A percentile compares a stretch with the other conserved stretches of the same genome.
phyloP scores from a whole-genome alignment of 2,797 vertebrate genomes.

The Aselliscus stoliczkanus region DNA sequence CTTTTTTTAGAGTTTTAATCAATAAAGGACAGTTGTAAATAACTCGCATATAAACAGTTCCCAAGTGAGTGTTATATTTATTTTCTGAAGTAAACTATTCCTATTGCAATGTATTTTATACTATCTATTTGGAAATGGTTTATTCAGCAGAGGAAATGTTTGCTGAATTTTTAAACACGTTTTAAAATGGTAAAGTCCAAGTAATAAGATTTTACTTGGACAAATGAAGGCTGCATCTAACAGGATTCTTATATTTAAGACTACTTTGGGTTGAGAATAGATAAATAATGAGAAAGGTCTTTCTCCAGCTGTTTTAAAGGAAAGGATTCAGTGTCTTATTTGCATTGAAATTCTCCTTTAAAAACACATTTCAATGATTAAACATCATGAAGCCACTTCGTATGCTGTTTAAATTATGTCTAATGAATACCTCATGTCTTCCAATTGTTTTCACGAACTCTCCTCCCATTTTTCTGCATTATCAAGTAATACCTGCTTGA shows the following conservation, averaged over 20 bases:
- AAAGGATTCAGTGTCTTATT: background rate
- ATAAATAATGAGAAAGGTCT: background rate
- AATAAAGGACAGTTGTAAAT: background rate
- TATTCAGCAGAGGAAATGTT: background rate
- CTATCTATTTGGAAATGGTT: background rate
- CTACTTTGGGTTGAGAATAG: background rate
- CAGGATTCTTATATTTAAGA: background rate
- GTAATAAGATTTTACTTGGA: background rate
- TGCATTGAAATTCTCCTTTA: conserved; percentile 26
- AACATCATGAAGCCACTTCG: background rate
- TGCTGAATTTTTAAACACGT: background rate
- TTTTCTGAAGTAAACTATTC: background rate
- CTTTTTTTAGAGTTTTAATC: too few species aligned
- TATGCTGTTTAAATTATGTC: conserved; percentile 1
- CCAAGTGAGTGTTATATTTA: background rate
- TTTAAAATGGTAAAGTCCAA: background rate
- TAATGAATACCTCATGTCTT: conserved; percentile 16
- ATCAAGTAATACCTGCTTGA: background rate
- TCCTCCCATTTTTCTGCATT: background rate
- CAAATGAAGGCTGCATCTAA: background rate
- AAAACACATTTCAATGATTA: conserved; percentile 19
- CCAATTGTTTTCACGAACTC: conserved; percentile 3
- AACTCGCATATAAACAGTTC: background rate
- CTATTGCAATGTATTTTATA: background rate
- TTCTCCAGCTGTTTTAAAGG: background rate